These are phyloP conservation scores for Steromphala cineraria DNA, from an alignment of 2,888 invertebrate species.

Conservation along the genomic window DNA sequence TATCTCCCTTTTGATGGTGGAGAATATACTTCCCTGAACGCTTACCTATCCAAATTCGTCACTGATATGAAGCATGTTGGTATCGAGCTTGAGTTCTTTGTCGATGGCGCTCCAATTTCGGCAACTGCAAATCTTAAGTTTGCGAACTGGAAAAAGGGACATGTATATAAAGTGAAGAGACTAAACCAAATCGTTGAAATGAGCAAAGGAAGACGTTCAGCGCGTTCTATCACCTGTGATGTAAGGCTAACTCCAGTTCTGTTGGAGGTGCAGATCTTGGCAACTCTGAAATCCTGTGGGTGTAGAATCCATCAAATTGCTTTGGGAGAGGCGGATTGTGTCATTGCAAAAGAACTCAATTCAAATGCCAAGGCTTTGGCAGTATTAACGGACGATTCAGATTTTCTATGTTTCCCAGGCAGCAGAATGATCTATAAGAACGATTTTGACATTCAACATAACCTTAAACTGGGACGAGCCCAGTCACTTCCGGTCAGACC, in stretches of 20 bases:
- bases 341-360: background rate
- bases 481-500: background rate
- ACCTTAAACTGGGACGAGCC: background rate
- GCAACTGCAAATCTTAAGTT: background rate
- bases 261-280: background rate
- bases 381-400: background rate
- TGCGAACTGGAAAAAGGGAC: background rate
- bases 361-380: background rate
- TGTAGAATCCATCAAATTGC: background rate
- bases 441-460: background rate
- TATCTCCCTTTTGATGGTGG: background rate
- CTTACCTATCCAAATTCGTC: background rate
- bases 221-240: background rate
- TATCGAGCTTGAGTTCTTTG: background rate
- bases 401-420: background rate
- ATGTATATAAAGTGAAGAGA: background rate
- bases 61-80: background rate
- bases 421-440: background rate
- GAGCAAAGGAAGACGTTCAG: background rate
- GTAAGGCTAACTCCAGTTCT: background rate
- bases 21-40: background rate
- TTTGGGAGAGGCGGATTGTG: background rate
- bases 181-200: background rate
- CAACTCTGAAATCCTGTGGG: background rate
- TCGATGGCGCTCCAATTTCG: background rate